Conservation (phyloP, 2,888 invertebrate species). For the Erynnis tages region DNA sequence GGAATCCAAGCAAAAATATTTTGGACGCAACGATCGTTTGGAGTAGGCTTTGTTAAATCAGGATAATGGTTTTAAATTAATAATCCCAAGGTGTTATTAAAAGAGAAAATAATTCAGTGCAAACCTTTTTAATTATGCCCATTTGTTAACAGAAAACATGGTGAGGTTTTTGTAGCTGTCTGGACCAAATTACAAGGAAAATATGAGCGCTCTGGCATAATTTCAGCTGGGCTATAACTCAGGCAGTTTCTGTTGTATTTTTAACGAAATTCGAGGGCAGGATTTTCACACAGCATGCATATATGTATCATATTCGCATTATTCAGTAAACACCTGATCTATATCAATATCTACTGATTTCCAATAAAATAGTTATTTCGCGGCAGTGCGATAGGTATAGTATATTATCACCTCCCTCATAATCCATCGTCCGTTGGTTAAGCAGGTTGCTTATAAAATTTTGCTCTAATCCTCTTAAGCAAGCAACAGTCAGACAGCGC, state of each 20-base stretch:
- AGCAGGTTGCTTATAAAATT: no score
- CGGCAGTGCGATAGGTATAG: no score
- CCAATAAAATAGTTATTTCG: no score
- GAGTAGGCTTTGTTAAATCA: slow-evolving; percentile 37
- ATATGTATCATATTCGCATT: not conserved
- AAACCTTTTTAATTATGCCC: slow-evolving; percentile 55
- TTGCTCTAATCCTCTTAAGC: no score
- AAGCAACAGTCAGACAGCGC: no score
- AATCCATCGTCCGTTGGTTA: no score
- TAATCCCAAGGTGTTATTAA: slow-evolving; percentile 39
- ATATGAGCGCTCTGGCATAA: slow-evolving; percentile 18
- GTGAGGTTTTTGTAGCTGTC: slow-evolving; percentile 24
- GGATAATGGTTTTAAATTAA: slow-evolving; percentile 43
- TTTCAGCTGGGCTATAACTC: slow-evolving; percentile 15
- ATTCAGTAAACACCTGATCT: no score
- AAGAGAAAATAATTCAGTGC: slow-evolving; percentile 42
- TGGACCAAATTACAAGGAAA: slow-evolving; percentile 24
- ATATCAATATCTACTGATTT: no score
- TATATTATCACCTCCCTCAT: no score
- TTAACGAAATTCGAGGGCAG: not conserved
- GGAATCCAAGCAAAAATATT: not conserved
- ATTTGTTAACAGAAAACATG: slow-evolving; percentile 38
- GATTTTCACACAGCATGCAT: not conserved
- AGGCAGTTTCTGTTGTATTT: slow-evolving; percentile 13
- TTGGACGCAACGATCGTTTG: not conserved